Evolutionary conservation across 1,140 invertebrate genomes (phyloP), one percentile per base, ranked within the genome.

Genomic region (Polyergus mexicanus): DNA sequence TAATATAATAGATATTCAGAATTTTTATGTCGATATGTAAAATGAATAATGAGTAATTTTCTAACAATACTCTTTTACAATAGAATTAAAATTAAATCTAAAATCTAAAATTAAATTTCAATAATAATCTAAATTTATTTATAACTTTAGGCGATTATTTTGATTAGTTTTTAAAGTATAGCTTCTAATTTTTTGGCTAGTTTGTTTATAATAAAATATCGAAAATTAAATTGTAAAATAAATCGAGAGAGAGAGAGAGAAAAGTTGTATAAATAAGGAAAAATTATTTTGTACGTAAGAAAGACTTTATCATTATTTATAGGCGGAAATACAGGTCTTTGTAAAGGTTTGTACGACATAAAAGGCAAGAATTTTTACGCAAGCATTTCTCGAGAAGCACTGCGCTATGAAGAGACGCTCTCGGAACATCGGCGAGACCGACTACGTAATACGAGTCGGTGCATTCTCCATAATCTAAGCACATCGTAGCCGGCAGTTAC

Each of bases 401-500:
- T 56, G 68, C 38, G 13, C 41, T 41, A 54, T 62, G 68, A 74
- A 83, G 77, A 58, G 78, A 83, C 54, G 41, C 54, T 47, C 63
- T 54, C 47, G 35, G 78, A 47, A 60, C 28, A 83, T 83, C 54
- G 68, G 51, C 66, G 66, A 44, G 68, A 74, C 78, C 44, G 66
- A 72, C 68, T 83, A 83, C 68, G 68, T 83, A 83, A 83, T 68
- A 54, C 68, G 68, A 83, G 68, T n/a, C n/a, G n/a, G n/a, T 68
- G 81, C 71, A 77, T 84, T 66, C 81, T 84, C 81, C 81, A 77
- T 84, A 84, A 84, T 84, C 81, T 65, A 84, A 84, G 74, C 72
- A 84, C 81, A 76, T 77, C 71, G 71, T 77, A 75, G 74, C 72
- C 58, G 58, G 71, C 62, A 75, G 81, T 84, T 84, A 84, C 74